Conservation (phyloP, 1,140 invertebrate species). For the Acyrthosiphon pisum region DNA sequence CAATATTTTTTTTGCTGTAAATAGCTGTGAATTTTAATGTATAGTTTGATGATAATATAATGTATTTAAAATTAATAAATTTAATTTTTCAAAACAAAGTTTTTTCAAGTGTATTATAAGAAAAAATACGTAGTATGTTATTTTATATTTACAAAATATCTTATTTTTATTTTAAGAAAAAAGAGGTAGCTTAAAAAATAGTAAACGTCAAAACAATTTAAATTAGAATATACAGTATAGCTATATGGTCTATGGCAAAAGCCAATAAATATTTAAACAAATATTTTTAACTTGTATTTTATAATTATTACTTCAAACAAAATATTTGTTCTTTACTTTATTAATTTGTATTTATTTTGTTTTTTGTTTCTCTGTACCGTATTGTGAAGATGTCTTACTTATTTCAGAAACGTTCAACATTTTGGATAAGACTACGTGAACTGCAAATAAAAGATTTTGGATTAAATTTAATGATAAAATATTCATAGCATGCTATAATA, state of each 20-base stretch:
- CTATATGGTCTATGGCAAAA: background rate
- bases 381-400: background rate
- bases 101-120: too few species aligned
- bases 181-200: background rate
- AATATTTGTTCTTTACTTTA: background rate
- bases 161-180: background rate
- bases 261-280: background rate
- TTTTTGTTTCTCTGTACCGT: constrained; percentile 19
- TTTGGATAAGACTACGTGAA: background rate
- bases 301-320: background rate
- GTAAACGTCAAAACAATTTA: background rate
- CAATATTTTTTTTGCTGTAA: too few species aligned
- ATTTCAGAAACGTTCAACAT: constrained; percentile 22
- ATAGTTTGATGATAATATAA: too few species aligned
- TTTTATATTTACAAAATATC: too few species aligned
- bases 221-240: background rate
- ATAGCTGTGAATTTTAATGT: too few species aligned
- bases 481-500: background rate
- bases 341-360: background rate
- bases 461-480: background rate
- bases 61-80: too few species aligned
- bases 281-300: background rate
- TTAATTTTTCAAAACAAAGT: too few species aligned
- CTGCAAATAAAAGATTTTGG: background rate
- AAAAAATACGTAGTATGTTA: too few species aligned